Conservation (phyloP, 2,797 vertebrate species). For the Rhabdophis nuchalis region DNA sequence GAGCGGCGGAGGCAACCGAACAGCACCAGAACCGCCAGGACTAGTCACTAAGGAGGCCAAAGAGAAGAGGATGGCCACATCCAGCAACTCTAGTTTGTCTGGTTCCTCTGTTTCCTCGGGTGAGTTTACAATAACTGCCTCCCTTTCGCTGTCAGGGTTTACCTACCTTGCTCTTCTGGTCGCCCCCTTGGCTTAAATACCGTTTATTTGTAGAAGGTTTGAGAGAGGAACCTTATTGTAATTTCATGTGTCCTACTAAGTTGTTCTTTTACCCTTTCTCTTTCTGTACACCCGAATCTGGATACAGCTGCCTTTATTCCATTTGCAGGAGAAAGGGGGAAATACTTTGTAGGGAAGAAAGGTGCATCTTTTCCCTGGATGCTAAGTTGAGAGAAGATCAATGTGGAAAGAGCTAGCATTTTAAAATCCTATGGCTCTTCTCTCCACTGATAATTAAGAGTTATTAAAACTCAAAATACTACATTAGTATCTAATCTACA, state of each 20-base stretch:
- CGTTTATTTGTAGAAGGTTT: not conserved
- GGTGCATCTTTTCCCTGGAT: not conserved
- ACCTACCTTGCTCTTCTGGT: not conserved
- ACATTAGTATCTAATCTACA: not conserved
- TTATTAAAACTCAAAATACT: not conserved
- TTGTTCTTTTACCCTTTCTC: not conserved
- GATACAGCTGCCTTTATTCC: not conserved
- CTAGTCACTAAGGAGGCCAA: slow-evolving; percentile 51
- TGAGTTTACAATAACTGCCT: slow-evolving; percentile 70
- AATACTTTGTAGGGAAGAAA: not conserved
- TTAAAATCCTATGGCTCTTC: no score
- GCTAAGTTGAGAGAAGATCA: not conserved
- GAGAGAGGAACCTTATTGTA: not conserved
- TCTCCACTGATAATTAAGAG: not conserved
- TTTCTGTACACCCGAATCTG: not conserved
- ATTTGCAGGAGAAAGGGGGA: not conserved
- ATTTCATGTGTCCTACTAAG: not conserved
- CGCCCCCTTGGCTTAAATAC: not conserved
- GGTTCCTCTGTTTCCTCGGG: slow-evolving; percentile 95
- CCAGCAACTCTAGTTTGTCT: slow-evolving; percentile 96
- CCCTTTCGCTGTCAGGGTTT: slow-evolving; percentile 26
- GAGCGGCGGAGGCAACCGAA: slow-evolving; percentile 63
- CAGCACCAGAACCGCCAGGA: slow-evolving; percentile 69
- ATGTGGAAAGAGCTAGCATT: no score
- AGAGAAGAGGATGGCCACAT: slow-evolving; percentile 84